phyloP scores from a whole-genome alignment of 2,888 invertebrate species.

The Hydropsyche betteni region DNA sequence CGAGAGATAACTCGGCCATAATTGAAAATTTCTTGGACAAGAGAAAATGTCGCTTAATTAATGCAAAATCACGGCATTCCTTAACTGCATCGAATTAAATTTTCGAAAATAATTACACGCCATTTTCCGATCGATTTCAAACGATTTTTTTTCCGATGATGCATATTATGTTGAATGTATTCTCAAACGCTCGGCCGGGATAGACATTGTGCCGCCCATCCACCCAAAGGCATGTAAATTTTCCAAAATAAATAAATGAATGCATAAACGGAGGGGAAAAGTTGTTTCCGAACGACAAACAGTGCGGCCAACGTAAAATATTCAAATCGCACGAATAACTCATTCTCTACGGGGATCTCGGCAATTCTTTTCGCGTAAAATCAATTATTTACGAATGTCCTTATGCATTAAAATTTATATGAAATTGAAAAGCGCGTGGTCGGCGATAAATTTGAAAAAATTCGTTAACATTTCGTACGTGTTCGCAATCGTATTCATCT shows the following conservation, averaged over 20 bases:
- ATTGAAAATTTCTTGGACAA: no score
- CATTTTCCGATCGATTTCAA: no score
- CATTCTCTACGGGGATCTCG: neutral
- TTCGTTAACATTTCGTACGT: no score
- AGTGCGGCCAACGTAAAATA: slow-evolving; percentile 26
- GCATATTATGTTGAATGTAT: slow-evolving; percentile 15
- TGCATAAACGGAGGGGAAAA: neutral
- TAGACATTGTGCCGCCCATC: slow-evolving; percentile 39
- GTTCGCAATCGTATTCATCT: no score
- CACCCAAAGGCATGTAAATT: slow-evolving; percentile 37
- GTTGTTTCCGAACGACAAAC: neutral
- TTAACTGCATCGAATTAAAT: no score
- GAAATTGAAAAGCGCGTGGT: neutral
- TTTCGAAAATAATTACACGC: no score
- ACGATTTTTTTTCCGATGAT: no score
- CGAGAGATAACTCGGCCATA: neutral
- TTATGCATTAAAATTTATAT: neutral
- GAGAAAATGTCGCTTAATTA: no score
- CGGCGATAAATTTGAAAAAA: no score
- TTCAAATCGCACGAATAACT: slow-evolving; percentile 33
- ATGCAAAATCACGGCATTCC: no score
- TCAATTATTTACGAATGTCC: slow-evolving; percentile 20
- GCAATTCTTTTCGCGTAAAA: slow-evolving; percentile 1
- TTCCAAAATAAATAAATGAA: slow-evolving; percentile 11
- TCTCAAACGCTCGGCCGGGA: neutral